A percentile compares a stretch with the other conserved stretches of the same genome.
phyloP scores from a whole-genome alignment of 2,888 invertebrate genomes.

The Caenorhabditis afra region DNA sequence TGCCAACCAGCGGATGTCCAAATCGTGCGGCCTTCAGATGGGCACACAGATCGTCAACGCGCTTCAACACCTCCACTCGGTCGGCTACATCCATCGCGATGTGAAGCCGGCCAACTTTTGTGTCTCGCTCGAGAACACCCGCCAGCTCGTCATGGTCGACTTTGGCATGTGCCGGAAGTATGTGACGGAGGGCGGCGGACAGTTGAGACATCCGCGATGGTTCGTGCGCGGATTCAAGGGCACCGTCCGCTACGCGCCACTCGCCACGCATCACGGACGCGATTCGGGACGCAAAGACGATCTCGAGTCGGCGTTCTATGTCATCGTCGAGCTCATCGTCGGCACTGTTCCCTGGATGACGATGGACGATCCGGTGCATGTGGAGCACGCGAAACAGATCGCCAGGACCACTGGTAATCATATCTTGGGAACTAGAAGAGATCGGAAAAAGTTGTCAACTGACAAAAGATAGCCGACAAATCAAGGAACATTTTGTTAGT shows the following conservation, averaged over 20 bases:
- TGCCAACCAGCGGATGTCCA: constrained; percentile 52
- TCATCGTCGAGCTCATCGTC: constrained; percentile 66
- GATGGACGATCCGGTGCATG: constrained; percentile 58
- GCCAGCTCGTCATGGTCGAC: constrained; percentile 68
- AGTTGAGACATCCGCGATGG: constrained; percentile 60
- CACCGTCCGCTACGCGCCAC: constrained; percentile 62
- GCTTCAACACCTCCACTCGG: constrained; percentile 68
- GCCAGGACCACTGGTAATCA: constrained; percentile 46
- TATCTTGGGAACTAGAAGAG: too few species aligned
- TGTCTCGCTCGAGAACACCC: constrained; percentile 54
- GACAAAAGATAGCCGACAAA: too few species aligned
- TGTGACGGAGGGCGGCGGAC: constrained; percentile 26
- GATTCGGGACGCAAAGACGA: constrained; percentile 74
- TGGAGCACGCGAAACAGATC: constrained; percentile 51
- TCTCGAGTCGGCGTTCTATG: constrained; percentile 73
- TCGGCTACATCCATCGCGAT: constrained; percentile 67
- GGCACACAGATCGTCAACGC: constrained; percentile 71
- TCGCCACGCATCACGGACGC: constrained; percentile 65
- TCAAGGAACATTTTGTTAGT: too few species aligned
- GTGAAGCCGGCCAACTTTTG: constrained; percentile 74
- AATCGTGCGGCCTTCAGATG: constrained; percentile 60
- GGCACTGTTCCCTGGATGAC: constrained; percentile 73
- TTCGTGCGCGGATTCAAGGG: constrained; percentile 54
- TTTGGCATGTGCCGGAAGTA: constrained; percentile 70
- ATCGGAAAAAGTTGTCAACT: too few species aligned